These are phyloP conservation scores for Dasyornis broadbenti DNA, from an alignment of 2,113 vertebrate species.

Conservation along the genomic window DNA sequence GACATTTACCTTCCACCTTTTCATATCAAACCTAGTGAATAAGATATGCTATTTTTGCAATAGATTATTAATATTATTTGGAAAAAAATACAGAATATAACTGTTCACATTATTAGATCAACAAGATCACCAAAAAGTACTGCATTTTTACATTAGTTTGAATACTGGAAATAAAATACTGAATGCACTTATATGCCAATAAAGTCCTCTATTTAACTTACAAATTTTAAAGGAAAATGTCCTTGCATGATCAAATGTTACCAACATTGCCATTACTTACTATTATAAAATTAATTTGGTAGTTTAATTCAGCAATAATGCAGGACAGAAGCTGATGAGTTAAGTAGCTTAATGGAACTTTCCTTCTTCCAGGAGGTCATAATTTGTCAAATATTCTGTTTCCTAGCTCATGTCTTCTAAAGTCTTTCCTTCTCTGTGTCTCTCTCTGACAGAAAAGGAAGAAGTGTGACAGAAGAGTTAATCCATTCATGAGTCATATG, in stretches of 20 bases:
- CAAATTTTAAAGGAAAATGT: background rate
- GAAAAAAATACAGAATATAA: background rate
- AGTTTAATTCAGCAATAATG: background rate
- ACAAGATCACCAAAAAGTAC: background rate
- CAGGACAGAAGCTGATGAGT: background rate
- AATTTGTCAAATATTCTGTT: background rate
- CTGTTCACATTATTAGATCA: background rate
- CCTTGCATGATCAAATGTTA: background rate
- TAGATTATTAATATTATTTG: background rate
- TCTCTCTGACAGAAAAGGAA: background rate
- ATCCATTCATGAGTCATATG: constrained; percentile 24
- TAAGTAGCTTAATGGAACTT: background rate
- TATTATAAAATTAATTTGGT: background rate
- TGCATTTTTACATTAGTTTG: background rate
- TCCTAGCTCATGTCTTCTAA: background rate
- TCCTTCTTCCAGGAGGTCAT: background rate
- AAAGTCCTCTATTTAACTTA: background rate
- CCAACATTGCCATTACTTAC: background rate
- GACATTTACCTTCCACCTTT: background rate
- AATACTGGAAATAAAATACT: background rate
- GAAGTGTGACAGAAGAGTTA: constrained; percentile 35
- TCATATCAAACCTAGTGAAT: background rate
- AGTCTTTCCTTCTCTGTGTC: background rate
- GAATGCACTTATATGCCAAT: background rate
- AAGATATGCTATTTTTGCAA: background rate